phyloP scores from a whole-genome alignment of 2,113 vertebrate species.

The Eclectus roratus region DNA sequence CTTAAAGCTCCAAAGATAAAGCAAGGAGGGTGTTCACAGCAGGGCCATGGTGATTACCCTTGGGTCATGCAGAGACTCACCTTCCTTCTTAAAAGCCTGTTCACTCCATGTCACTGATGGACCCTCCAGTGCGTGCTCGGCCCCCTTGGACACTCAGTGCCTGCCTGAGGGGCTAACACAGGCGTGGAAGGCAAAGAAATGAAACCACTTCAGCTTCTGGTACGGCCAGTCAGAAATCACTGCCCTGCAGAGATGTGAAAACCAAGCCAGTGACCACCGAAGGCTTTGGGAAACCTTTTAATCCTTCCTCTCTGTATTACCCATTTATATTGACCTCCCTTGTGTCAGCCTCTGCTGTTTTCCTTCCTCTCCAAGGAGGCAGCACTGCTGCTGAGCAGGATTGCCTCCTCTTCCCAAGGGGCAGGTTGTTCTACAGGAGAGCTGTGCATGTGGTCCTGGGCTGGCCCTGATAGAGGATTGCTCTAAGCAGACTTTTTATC shows the following conservation, averaged over 20 bases:
- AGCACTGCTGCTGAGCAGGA: neutral
- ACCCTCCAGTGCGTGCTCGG: neutral
- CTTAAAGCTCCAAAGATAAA: neutral
- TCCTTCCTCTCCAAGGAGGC: neutral
- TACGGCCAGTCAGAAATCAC: constrained; percentile 7
- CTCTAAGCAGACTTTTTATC: neutral
- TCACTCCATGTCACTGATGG: neutral
- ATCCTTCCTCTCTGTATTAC: neutral
- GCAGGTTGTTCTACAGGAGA: neutral
- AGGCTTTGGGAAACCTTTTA: neutral
- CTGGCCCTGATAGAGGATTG: neutral
- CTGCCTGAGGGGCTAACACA: neutral
- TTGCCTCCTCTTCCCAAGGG: neutral
- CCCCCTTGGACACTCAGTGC: neutral
- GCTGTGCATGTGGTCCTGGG: neutral
- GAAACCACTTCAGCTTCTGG: neutral
- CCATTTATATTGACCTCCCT: neutral
- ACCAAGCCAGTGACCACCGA: neutral
- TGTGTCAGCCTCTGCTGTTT: neutral
- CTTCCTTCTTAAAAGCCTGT: neutral
- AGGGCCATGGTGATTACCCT: neutral
- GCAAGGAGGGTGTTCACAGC: neutral
- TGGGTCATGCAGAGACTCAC: neutral
- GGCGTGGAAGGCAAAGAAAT: neutral
- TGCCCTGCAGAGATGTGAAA: constrained; percentile 61